Conservation (phyloP, 2,113 vertebrate genomes). For the Thomomys bottae region DNA sequence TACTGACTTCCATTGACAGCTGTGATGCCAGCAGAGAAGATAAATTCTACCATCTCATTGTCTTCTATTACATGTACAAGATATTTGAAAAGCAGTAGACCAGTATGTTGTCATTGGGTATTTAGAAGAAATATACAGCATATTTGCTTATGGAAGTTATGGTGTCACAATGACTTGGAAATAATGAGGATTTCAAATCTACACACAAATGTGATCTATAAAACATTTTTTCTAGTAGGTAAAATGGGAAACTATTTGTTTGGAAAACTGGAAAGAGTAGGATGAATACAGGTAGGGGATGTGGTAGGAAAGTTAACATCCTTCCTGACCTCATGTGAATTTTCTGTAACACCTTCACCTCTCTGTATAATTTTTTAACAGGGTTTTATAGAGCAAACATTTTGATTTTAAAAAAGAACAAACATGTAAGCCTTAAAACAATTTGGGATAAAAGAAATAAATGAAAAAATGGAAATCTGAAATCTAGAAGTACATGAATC, state of each 20-base stretch:
- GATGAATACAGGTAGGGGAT: background rate
- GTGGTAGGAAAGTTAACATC: background rate
- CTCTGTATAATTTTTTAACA: background rate
- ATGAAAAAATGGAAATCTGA: background rate
- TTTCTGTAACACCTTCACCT: background rate
- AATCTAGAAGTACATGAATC: background rate
- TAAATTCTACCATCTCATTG: background rate
- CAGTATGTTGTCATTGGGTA: background rate
- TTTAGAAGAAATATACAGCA: background rate
- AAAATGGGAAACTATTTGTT: slow-evolving; percentile 18
- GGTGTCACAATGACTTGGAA: background rate
- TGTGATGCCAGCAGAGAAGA: background rate
- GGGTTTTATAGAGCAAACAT: background rate
- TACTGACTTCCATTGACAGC: background rate
- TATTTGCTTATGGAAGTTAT: slow-evolving; percentile 7
- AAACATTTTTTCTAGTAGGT: background rate
- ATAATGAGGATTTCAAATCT: background rate
- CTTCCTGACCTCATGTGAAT: background rate
- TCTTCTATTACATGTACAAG: background rate
- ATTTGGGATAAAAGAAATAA: background rate
- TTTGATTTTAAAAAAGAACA: background rate
- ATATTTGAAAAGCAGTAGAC: background rate
- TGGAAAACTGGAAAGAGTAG: background rate
- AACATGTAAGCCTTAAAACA: background rate
- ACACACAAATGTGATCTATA: background rate